Conservation (phyloP, 2,113 vertebrate genomes). For the Pungitius pungitius region DNA sequence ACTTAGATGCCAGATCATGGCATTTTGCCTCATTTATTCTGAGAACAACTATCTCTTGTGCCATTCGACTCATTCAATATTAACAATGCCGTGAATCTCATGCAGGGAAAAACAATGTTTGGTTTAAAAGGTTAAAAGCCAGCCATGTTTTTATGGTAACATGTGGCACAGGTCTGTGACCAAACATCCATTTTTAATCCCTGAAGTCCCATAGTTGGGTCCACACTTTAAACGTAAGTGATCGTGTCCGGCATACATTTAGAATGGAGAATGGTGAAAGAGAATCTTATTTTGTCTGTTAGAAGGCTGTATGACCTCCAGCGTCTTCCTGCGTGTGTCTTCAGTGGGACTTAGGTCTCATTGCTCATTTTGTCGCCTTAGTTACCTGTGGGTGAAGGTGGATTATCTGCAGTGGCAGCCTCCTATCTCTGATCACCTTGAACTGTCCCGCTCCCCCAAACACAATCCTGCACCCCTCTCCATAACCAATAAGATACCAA, state of each 20-base stretch:
- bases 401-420: slow-evolving; percentile 28
- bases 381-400: slow-evolving; percentile 28
- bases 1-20: neutral
- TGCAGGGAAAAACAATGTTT: neutral
- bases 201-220: neutral
- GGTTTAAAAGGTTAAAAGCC: neutral
- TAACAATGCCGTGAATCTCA: neutral
- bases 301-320: neutral
- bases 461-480: slow-evolving; percentile 2
- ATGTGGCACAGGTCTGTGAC: too few species aligned
- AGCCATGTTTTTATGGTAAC: too few species aligned
- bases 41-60: neutral
- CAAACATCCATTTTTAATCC: too few species aligned
- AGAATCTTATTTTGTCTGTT: neutral
- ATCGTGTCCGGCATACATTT: neutral
- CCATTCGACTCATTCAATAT: neutral
- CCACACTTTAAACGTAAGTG: neutral
- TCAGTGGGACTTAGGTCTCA: slow-evolving; percentile 4
- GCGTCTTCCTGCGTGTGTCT: neutral
- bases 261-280: neutral
- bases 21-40: neutral
- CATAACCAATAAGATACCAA: slow-evolving; percentile 44
- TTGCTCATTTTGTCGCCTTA: slow-evolving; percentile 30
- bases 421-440: slow-evolving; percentile 57
- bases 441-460: slow-evolving; percentile 17